A percentile compares a stretch with the other conserved stretches of the same genome.
These are phyloP conservation scores for Acleris sparsana DNA, from an alignment of 2,888 invertebrate genomes.

Conservation along the genomic window DNA sequence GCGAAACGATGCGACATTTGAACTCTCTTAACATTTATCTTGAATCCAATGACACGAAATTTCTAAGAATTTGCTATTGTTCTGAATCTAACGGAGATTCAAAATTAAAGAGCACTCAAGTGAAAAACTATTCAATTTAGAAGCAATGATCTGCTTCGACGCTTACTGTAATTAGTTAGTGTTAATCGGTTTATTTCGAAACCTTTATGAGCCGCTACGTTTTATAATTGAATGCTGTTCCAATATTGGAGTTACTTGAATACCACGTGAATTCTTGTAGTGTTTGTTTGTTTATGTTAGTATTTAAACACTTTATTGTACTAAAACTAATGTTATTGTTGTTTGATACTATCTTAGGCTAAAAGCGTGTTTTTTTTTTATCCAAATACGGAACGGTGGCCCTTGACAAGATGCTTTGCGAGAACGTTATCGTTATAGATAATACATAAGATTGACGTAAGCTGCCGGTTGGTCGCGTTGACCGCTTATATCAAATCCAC, in stretches of 20 bases:
- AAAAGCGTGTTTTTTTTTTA: too few species aligned
- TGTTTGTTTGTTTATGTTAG: background rate
- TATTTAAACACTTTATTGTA: too few species aligned
- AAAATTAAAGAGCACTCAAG: constrained; percentile 50
- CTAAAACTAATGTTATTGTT: too few species aligned
- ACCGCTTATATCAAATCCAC: too few species aligned
- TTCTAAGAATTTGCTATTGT: background rate
- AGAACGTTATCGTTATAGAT: too few species aligned
- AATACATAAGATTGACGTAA: too few species aligned
- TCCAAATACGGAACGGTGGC: too few species aligned
- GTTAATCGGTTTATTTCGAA: constrained; percentile 34
- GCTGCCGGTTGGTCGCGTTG: too few species aligned
- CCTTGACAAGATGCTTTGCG: too few species aligned
- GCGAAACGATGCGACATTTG: too few species aligned
- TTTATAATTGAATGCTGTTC: constrained; percentile 26
- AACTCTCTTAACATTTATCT: too few species aligned
- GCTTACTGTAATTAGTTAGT: constrained; percentile 52
- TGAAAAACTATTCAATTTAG: constrained; percentile 57
- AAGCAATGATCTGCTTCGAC: constrained; percentile 67
- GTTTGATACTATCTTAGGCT: too few species aligned
- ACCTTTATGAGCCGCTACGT: constrained; percentile 27
- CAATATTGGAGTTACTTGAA: constrained; percentile 9
- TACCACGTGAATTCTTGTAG: background rate
- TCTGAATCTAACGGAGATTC: constrained; percentile 22
- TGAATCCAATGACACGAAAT: background rate